Base-by-base conservation (phyloP, 1,140 invertebrate genomes). In the Drosophila burlai region DNA sequence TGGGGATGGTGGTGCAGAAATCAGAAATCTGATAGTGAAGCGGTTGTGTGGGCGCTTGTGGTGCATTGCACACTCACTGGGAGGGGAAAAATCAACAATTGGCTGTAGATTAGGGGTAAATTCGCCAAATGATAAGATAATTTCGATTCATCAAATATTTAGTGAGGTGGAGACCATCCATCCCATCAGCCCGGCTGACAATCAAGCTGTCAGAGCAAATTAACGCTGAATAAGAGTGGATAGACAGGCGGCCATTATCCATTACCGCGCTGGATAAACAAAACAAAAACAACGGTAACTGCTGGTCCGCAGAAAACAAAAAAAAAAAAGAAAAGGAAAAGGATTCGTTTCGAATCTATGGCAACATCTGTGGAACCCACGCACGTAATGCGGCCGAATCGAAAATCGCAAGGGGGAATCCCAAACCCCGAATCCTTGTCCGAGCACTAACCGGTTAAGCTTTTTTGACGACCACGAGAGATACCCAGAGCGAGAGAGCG, bases 141-240 rank as follows among this genome's bases (percentile, higher is more conserved):
- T 73, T 64, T 81, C 31, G 42, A 29, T 49, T 59, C 66, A 87
- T 80, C 62, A 78, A 80, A 80, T 15, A 87, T 78, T 75, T 54
- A 72, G 40, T 40, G 8, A 49, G 60, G 42, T 21, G 47, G 43
- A 69, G 42, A 46, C 29, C 18, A 6, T 24, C 46, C 24, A 47
- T 2, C 11, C 26, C 26, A 54, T n/a, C 52, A 24, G 47, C 26
- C 58, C 62, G 73, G 49, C 81, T 89, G 84, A 68, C 84, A 81
- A 68, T 81, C 84, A 69, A 80, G 46, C 81, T 87, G 84, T 89
- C 84, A 84, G 72, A 73, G 72, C 60, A 89, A 84, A 81, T 87
- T 81, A 79, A 64, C 26, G 64, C 58, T 58, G 54, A 31, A 34
- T 57, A 24, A 16, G 34, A 69, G 29, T 40, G 64, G 59, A 68